Evolutionary conservation across 2,113 vertebrate species (phyloP).

Genomic region (Oenanthe melanoleuca): DNA sequence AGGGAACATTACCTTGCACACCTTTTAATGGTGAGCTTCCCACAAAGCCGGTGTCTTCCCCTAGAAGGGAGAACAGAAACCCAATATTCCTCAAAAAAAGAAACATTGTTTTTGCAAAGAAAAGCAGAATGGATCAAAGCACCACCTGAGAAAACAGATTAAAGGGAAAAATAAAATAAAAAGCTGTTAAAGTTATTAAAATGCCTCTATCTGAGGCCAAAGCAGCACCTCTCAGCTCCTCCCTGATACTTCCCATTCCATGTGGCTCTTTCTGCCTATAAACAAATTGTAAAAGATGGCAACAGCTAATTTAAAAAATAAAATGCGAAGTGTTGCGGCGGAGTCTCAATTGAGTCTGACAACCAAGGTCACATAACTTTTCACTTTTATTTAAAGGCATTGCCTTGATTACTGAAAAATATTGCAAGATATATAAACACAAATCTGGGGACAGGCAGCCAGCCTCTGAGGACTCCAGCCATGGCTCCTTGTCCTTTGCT

Average conservation of each 20-base stretch:
- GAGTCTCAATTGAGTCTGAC: conserved; percentile 74
- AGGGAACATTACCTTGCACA: neutral
- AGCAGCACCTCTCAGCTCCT: conserved; percentile 24
- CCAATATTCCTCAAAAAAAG: neutral
- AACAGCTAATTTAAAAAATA: conserved; percentile 78
- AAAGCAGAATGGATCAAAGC: neutral
- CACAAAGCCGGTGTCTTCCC: neutral
- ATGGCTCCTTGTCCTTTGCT: neutral
- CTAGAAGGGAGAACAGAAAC: neutral
- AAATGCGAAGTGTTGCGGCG: conserved; percentile 60
- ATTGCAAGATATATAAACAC: neutral
- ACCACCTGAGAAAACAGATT: neutral
- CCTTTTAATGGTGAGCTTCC: neutral
- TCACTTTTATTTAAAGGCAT: conserved; percentile 67
- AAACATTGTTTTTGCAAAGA: neutral
- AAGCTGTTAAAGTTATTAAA: conserved; percentile 20
- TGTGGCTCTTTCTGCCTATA: conserved; percentile 38
- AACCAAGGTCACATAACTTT: conserved; percentile 75
- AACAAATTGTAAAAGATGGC: conserved; percentile 76
- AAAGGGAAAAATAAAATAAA: neutral
- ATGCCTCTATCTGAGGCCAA: neutral
- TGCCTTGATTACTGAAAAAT: conserved; percentile 55
- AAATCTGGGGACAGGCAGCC: neutral
- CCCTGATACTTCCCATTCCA: neutral
- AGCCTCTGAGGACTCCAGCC: neutral